These are phyloP conservation scores for Mormoops blainvillei DNA, from an alignment of 2,113 vertebrate species.

Conservation along the genomic window DNA sequence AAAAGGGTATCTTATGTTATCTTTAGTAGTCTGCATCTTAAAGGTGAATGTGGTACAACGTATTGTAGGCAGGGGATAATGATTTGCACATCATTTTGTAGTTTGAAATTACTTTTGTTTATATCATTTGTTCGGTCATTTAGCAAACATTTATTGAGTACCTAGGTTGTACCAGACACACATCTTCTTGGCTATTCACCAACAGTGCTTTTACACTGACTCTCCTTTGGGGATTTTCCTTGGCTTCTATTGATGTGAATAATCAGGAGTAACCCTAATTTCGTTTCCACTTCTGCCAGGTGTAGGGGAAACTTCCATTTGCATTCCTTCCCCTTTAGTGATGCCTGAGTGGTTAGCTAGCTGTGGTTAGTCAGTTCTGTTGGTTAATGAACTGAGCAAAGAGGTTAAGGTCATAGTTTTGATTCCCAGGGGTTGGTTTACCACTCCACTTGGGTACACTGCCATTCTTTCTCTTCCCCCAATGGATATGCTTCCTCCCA, in stretches of 20 bases:
- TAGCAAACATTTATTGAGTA: background rate
- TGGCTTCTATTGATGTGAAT: slow-evolving; percentile 20
- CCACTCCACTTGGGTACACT: background rate
- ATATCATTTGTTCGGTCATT: background rate
- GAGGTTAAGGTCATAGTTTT: slow-evolving; percentile 44
- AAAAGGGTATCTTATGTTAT: background rate
- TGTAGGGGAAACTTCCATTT: slow-evolving; percentile 56
- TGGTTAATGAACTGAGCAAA: slow-evolving; percentile 56
- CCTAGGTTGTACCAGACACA: background rate
- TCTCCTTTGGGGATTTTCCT: background rate
- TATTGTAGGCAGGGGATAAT: background rate
- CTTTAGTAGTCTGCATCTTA: background rate
- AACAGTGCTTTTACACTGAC: background rate
- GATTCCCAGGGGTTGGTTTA: background rate
- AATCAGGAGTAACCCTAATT: slow-evolving; percentile 47
- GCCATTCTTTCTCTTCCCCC: background rate
- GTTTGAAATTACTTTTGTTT: slow-evolving; percentile 5
- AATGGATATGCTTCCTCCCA: background rate
- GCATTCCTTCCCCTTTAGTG: slow-evolving; percentile 17
- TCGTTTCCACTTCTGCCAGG: slow-evolving; percentile 23
- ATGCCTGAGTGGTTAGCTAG: slow-evolving; percentile 29
- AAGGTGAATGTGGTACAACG: background rate
- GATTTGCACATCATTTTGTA: background rate
- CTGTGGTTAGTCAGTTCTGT: slow-evolving; percentile 17
- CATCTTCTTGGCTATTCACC: background rate